These are phyloP conservation scores for Amblyornis subalaris DNA, from an alignment of 2,113 vertebrate genomes.

Conservation along the genomic window DNA sequence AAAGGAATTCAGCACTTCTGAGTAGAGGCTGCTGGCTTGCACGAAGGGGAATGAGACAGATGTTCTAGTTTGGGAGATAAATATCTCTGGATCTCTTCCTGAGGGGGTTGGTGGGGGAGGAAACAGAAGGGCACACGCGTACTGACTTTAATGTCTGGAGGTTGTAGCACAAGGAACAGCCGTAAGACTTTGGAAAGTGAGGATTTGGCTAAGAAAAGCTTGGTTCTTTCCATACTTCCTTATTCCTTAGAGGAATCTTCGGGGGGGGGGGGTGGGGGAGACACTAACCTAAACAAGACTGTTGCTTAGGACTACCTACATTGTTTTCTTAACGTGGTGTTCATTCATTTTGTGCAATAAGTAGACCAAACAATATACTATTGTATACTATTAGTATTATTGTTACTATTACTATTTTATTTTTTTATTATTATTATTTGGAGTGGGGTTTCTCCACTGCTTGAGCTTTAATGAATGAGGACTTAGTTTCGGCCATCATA, in stretches of 20 bases:
- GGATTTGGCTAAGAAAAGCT: not conserved
- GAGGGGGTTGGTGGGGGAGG: not conserved
- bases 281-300: not conserved
- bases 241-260: not conserved
- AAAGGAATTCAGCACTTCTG: not conserved
- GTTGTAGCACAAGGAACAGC: not conserved
- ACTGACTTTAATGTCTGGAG: not conserved
- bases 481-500: not conserved
- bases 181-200: fast-evolving
- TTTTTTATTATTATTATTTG: not conserved
- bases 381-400: not conserved
- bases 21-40: not conserved
- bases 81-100: not conserved
- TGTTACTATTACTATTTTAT: not conserved
- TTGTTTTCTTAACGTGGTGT: not conserved
- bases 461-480: not conserved
- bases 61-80: not conserved
- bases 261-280: fast-evolving
- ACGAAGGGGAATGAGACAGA: not conserved
- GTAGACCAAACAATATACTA: not conserved
- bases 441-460: not conserved
- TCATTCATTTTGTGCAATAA: not conserved
- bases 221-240: not conserved
- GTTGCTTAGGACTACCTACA: fast-evolving
- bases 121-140: not conserved